Conservation (phyloP, 2,888 invertebrate species). For the Serripes groenlandicus region DNA sequence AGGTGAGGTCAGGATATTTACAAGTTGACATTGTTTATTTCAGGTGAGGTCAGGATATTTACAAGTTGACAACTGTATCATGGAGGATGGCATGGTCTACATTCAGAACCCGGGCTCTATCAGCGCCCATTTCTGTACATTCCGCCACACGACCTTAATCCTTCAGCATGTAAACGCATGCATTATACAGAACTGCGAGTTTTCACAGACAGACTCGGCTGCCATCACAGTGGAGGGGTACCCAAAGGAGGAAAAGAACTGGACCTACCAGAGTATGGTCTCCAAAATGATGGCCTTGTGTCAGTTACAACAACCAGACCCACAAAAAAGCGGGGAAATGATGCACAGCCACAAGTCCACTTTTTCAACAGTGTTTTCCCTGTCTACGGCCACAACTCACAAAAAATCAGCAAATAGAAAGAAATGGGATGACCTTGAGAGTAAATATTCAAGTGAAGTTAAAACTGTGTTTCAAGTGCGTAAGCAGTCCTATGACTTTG, state of each 20-base stretch:
- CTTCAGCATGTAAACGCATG: constrained; percentile 79
- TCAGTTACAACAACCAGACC: constrained; percentile 51
- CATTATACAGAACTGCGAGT: constrained; percentile 82
- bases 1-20: constrained; percentile 79
- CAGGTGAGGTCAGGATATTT: constrained; percentile 81
- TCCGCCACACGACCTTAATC: constrained; percentile 80
- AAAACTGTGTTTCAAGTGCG: not conserved
- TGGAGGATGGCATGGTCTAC: constrained; percentile 83
- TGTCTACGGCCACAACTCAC: constrained; percentile 67
- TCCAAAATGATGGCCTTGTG: constrained; percentile 66
- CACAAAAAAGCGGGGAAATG: constrained; percentile 59
- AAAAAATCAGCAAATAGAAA: constrained; percentile 38
- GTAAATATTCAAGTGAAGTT: constrained; percentile 18
- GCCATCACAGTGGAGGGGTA: constrained; percentile 80
- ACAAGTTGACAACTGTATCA: constrained; percentile 83
- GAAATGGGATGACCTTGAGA: constrained; percentile 11
- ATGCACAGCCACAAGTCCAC: constrained; percentile 71
- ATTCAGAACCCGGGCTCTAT: constrained; percentile 80
- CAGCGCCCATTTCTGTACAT: constrained; percentile 80
- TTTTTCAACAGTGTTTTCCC: constrained; percentile 59
- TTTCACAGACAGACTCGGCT: constrained; percentile 80
- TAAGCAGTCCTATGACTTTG: constrained; percentile 31
- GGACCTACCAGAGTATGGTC: constrained; percentile 72
- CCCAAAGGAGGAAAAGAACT: constrained; percentile 78
- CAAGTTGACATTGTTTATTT: constrained; percentile 24